Evolutionary conservation across 2,888 invertebrate species (phyloP), one percentile per base, ranked within the genome.

Genomic region (Chrysomela aeneicollis): DNA sequence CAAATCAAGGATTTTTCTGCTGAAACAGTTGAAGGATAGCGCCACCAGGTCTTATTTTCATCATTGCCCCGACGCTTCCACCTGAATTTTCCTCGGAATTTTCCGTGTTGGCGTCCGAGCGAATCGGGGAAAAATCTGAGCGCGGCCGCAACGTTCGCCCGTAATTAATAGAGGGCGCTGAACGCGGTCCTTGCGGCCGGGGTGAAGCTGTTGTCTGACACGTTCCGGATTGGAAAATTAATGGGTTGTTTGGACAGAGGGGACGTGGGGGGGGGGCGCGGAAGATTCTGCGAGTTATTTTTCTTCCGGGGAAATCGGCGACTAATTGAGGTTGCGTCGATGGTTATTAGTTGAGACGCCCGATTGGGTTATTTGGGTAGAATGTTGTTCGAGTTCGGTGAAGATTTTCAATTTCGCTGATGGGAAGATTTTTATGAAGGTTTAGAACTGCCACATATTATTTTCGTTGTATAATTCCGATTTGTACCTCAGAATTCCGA

Each of bases 181-280:
- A 52, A 37, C 18, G 30, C 49, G 49, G 22, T 46, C 52, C 50
- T 59, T 59, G 59, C 49, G 26, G 21, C 32, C 22, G 22, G 37
- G 35, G 22, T 32, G 55, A 50, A 64, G 60, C 61, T 61, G 57
- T 61, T 61, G 52, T 60, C 51, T 32, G 22, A 46, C 52, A 30
- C 55, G 64, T 58, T 64, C 64, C 57, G 37, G 50, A 55, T 46
- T 47, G 61, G 64, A 61, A 61, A 64, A 64, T 64, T 64, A 64
- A 64, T 64, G 64, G 64, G 50, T 61, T 64, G 64, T 64, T 61
- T 61, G 52, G 57, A 61, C 35, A 58, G 52, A 18, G 35, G 61
- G 18, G 61, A 53, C 61, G 59, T 58, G 49, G 22, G 37, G 49
- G 35, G 59, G 52, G 49, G 22, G 37, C 35, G 35, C 15, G n/a